Evolutionary conservation across 2,888 invertebrate species (phyloP).

Genomic region (Heliconius cydno): DNA sequence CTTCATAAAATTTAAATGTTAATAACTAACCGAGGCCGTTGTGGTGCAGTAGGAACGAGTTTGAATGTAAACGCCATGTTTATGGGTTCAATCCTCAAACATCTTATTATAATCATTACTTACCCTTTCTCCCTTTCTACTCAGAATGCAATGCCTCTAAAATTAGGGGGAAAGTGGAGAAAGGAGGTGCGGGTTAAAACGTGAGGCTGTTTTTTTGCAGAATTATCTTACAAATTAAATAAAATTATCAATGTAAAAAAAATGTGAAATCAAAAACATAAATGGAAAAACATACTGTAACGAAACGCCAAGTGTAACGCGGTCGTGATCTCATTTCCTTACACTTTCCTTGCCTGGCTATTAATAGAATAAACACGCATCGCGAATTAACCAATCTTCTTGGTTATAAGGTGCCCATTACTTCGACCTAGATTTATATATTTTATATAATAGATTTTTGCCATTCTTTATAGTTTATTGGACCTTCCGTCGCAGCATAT

Average conservation of each 20-base stretch:
- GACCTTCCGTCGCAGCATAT: not conserved
- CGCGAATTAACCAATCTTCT: slow-evolving; percentile 38
- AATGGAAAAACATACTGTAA: not conserved
- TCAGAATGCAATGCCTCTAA: not conserved
- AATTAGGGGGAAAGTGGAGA: not conserved
- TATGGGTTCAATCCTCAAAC: not conserved
- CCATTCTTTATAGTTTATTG: no score
- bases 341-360: slow-evolving; percentile 50
- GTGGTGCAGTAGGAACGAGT: not conserved
- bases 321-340: slow-evolving; percentile 63
- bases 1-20: no score
- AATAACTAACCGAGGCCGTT: not conserved
- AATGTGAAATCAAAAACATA: not conserved
- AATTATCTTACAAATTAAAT: not conserved
- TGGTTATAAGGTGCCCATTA: slow-evolving; percentile 38
- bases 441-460: not conserved
- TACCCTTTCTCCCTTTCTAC: no score
- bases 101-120: not conserved
- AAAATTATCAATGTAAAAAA: not conserved
- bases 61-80: not conserved
- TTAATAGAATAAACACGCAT: slow-evolving; percentile 46
- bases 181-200: not conserved
- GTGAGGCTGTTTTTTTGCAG: no score
- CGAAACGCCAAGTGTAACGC: slow-evolving; percentile 56
- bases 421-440: slow-evolving; percentile 24